Evolutionary conservation across 2,797 vertebrate species (phyloP), one percentile per base, ranked within the genome.

Genomic region (Gadopsis marmoratus): DNA sequence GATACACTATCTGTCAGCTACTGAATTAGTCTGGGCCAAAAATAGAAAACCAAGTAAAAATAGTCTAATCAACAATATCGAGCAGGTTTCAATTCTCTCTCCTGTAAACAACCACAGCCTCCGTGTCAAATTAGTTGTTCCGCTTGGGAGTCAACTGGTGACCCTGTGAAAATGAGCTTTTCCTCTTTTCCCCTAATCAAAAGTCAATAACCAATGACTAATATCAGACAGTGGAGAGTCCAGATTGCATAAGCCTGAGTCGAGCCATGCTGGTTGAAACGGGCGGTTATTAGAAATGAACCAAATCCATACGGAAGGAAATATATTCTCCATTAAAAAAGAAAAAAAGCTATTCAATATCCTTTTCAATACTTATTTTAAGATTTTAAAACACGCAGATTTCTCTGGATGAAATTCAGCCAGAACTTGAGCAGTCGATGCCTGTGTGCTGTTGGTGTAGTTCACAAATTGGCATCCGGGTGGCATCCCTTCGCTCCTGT

Each of bases 21-120:
- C 76, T 69, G 68, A 84, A 88, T 81, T 80, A 83, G 83, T 68
- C 58, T 39, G 78, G 1, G 39, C 76, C 81, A 88, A 84, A 90
- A 91, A 86, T 86, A 91, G 87, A 87, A 86, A 87, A 74, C n/a
- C 1, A 64, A 73, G 80, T 83, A 90, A 90, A 92, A 91, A 92
- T 86, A 90, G 84, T 67, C 68, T 48, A 71, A 88, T 88, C 83
- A 82, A 87, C 79, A 71, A 43, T 84, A 92, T 89, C 2, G 78
- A 86, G 68, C 68, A 66, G 78, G 73, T 83, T 89, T 87, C 50
- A 76, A 71, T 81, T 74, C 79, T 74, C 60, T 70, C n/a, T 13
- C n/a, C 71, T 13, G n/a, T 78, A 82, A 86, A 86, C 68, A 81
- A 69, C 80, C 29, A 16, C 75, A 68, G 77, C 83, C 74, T 79